Evolutionary conservation across 2,113 vertebrate species (phyloP), one percentile per base, ranked within the genome.

Genomic region (Camelus bactrianus): DNA sequence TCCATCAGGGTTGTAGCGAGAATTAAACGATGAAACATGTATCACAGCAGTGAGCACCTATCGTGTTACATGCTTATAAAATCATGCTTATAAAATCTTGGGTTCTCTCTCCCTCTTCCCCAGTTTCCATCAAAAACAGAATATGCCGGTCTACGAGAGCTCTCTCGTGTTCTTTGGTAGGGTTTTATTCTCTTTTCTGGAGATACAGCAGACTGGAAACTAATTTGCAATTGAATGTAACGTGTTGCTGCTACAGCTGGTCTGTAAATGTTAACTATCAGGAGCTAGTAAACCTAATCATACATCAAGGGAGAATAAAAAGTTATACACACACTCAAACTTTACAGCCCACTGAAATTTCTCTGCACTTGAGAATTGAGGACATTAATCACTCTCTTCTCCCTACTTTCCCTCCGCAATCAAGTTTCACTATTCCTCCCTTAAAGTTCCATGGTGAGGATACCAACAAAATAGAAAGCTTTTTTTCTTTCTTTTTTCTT

Each of bases 301-400:
- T 11, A 67, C 93, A 73, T 82, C 62, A 58, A 76, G 89, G 93
- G 35, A 64, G 94, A 91, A 96, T 92, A 91, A 97, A 97, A 94
- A 86, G 86, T 52, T 82, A 79, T 28, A n/a, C 42, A 30, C 62
- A 6, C 2, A 24, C 83, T 97, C 92, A 64, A 73, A 69, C 65
- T 93, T 97, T 46, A 75, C 38, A 95, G 48, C 82, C 93, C 67
- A 13, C 77, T 64, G 93, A 24, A 75, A 83, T 75, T 64, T 72
- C 96, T 91, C 89, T 64, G 89, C 92, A 26, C 83, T 97, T 79
- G 89, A 94, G 38, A 76, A 69, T 5, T 8, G 50, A 42, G 19
- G 8, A n/a, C 35, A 81, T 58, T 67, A 88, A 89, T 95, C 92
- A 64, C 35, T 54, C 58, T 22, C 72, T 96, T 48, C 72, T 91